Conservation (phyloP, 2,113 vertebrate species). For the Campylomormyrus numenius region DNA sequence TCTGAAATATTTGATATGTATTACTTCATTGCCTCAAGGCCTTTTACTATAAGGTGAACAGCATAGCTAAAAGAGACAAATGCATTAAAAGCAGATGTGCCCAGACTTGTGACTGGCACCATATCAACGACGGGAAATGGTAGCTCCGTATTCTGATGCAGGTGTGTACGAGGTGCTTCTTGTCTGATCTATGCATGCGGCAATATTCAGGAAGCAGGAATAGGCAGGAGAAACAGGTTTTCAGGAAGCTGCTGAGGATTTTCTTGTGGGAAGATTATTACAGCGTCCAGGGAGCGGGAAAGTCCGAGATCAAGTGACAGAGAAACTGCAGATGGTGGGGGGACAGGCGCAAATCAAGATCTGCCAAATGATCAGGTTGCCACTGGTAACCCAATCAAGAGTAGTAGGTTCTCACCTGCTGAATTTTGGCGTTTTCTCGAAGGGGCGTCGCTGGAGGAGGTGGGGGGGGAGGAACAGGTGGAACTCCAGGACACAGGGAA, state of each 20-base stretch:
- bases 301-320: background rate
- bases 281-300: background rate
- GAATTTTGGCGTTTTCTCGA: conserved; percentile 5
- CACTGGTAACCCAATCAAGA: background rate
- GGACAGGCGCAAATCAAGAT: background rate
- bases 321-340: background rate
- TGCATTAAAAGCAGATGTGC: background rate
- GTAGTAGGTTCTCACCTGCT: conserved; percentile 11
- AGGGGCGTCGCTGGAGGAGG: conserved; percentile 17
- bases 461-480: background rate
- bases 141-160: background rate
- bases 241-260: background rate
- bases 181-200: background rate
- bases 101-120: background rate
- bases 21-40: background rate
- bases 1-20: background rate
- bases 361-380: background rate
- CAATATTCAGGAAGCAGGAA: background rate
- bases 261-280: background rate
- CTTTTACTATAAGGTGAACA: background rate
- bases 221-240: background rate
- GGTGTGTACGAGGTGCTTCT: background rate
- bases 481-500: background rate
- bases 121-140: background rate
- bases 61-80: background rate